Base-by-base conservation (phyloP, 2,888 invertebrate species). In the Callosobruchus maculatus region DNA sequence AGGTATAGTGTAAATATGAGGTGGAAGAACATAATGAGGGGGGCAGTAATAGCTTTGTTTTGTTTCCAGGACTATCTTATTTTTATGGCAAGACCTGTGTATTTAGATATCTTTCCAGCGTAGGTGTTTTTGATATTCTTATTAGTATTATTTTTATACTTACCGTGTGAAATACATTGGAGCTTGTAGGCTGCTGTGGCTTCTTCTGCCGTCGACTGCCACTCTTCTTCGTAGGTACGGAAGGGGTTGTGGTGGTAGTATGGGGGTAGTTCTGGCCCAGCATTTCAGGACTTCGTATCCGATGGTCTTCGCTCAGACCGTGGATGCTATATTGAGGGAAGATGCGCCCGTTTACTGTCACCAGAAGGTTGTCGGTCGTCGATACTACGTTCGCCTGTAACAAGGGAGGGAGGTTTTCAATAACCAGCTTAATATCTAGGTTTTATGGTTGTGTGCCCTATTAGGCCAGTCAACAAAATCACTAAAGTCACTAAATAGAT, bases 361-460 rank as follows among this genome's bases (percentile, higher is more conserved):
- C 86, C 82, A 93, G 88, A 31, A 93, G 88, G 76, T 92, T 92
- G 81, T 93, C 94, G 21, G 94, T 94, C 70, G 95, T 95, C 49
- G 95, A 95, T 49, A 95, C 95, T n/a, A 93, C 94, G 78, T 95
- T 93, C 0, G 95, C 94, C 0, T 49, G 49, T 1, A 49, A 26
- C 26, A 26, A 49, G 1, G 49, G 18, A 49, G 49, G 13, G 9
- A 49, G 49, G 13, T 49, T 49, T 49, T 49, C 1, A 49, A 49
- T 18, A 1, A 18, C 13, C 49, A 13, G 49, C 49, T 49, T 49
- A 49, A 49, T 49, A 49, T 18, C 49, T 13, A 49, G 13, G 18
- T n/a, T n/a, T n/a, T n/a, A n/a, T n/a, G n/a, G n/a, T 49, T 49
- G 18, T 13, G 13, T 49, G 49, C 7, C 3, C 13, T 49, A 18